A percentile compares a stretch with the other conserved stretches of the same genome.
Evolutionary conservation across 2,797 vertebrate genomes (phyloP).

Genomic region (Pangasius krempfi): DNA sequence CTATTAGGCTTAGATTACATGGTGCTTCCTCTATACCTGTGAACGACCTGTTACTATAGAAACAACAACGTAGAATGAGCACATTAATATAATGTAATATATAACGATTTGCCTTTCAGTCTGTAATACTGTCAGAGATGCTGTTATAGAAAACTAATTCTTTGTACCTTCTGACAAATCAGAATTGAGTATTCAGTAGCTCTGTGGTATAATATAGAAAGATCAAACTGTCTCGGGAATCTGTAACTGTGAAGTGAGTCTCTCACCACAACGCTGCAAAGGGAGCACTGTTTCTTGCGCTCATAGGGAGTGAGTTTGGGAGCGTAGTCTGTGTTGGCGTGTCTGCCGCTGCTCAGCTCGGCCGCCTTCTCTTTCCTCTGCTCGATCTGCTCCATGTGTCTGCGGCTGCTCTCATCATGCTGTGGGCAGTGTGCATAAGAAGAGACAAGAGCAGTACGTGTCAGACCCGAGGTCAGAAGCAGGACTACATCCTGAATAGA

Average conservation of each 20-base stretch:
- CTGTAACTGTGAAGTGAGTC: not conserved
- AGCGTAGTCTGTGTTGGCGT: constrained; percentile 94
- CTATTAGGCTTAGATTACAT: too few relatives aligned
- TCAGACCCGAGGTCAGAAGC: not conserved
- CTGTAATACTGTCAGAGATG: not conserved
- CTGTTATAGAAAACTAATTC: not conserved
- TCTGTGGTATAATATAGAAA: not conserved
- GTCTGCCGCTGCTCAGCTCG: constrained; percentile 94
- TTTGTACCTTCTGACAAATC: not conserved
- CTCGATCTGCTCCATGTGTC: constrained; percentile 99
- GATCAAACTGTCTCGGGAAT: not conserved
- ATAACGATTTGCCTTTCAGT: not conserved
- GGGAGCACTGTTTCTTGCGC: constrained; percentile 93
- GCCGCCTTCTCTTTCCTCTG: constrained; percentile 98
- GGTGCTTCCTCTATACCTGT: not conserved
- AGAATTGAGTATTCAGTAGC: not conserved
- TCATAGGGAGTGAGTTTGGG: constrained; percentile 97
- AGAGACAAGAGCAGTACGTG: not conserved
- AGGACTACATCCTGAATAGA: not conserved
- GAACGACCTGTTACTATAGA: not conserved
- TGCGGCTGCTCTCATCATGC: constrained; percentile 97
- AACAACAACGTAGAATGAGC: not conserved
- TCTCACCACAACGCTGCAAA: constrained; percentile 88
- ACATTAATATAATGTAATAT: not conserved
- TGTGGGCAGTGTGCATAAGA: constrained; percentile 59